Evolutionary conservation across 2,797 vertebrate genomes (phyloP).

Genomic region (Sorex maritimensis): DNA sequence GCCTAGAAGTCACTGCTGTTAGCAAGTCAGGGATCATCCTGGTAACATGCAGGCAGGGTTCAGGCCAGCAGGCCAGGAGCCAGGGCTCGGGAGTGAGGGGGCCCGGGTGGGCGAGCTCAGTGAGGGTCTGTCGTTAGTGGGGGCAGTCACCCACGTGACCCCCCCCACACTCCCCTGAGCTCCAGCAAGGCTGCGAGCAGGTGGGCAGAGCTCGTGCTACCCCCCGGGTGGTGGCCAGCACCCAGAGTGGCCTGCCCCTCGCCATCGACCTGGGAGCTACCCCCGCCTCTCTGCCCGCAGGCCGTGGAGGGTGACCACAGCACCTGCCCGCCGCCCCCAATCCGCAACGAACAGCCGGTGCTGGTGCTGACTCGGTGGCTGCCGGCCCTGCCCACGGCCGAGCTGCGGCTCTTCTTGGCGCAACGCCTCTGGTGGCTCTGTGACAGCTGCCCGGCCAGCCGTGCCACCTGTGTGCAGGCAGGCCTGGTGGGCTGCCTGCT

Average conservation of each 20-base stretch:
- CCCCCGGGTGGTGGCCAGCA: too few species aligned
- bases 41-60: background rate
- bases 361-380: conserved; percentile 97
- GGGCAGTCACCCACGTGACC: accelerated
- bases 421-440: conserved; percentile 94
- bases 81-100: background rate
- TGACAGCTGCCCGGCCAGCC: conserved; percentile 94
- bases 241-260: too few species aligned
- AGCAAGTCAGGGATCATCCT: background rate
- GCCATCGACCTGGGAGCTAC: background rate
- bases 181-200: background rate
- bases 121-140: too few species aligned
- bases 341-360: conserved; percentile 96
- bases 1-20: background rate
- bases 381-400: conserved; percentile 92
- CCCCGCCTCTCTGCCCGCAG: conserved; percentile 87
- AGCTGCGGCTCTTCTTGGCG: conserved; percentile 95
- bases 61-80: background rate
- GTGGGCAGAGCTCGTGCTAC: too few species aligned
- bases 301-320: conserved; percentile 95
- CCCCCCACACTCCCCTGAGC: background rate
- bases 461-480: conserved; percentile 95
- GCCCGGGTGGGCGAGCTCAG: background rate
- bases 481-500: conserved; percentile 95
- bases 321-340: conserved; percentile 90